Evolutionary conservation across 1,140 invertebrate genomes (phyloP).

Genomic region (Manduca sexta): DNA sequence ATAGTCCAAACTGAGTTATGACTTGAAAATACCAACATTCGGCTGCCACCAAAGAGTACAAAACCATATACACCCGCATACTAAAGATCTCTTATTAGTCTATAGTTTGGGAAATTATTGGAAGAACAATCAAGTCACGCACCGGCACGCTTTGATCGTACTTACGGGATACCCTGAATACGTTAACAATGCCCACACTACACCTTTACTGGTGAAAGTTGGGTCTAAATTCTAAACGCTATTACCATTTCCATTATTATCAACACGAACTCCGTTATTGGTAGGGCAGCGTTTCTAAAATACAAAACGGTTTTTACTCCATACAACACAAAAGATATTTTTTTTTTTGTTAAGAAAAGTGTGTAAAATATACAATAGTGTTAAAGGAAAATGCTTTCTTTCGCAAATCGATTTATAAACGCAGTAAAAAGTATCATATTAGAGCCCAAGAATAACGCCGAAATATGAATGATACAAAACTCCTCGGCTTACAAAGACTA

Average conservation of each 20-base stretch:
- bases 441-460: too few relatives aligned
- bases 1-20: background rate
- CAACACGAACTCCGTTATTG: slow-evolving; percentile 1
- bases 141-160: background rate
- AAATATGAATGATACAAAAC: too few relatives aligned
- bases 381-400: too few relatives aligned
- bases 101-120: background rate
- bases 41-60: background rate
- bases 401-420: too few relatives aligned
- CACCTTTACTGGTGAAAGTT: slow-evolving; percentile 7
- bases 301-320: too few relatives aligned
- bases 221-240: background rate
- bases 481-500: too few relatives aligned
- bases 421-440: too few relatives aligned
- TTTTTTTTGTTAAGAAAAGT: too few relatives aligned
- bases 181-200: slow-evolving; percentile 2
- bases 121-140: slow-evolving; percentile 4
- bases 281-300: too few relatives aligned
- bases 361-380: too few relatives aligned
- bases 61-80: background rate
- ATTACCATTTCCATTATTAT: slow-evolving; percentile 1
- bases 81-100: background rate
- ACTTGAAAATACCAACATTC: background rate
- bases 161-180: slow-evolving; percentile 1
- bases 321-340: too few relatives aligned